These are phyloP conservation scores for Rhagologus leucostigma DNA, from an alignment of 2,113 vertebrate species.

Conservation along the genomic window DNA sequence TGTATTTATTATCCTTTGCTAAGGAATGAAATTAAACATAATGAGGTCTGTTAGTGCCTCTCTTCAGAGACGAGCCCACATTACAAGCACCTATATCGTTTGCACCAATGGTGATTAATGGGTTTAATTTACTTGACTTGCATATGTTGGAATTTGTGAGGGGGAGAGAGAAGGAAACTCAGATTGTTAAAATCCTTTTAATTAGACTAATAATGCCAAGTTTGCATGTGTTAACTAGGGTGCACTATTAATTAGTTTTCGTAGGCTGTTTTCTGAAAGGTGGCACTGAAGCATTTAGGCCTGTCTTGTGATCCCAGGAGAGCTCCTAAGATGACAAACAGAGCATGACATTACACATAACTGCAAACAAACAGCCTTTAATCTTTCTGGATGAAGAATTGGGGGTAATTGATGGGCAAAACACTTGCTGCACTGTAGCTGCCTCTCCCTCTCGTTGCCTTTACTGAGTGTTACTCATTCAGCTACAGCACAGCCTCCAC, in stretches of 20 bases:
- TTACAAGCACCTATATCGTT: slow-evolving; percentile 61
- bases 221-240: slow-evolving; percentile 71
- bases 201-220: slow-evolving; percentile 78
- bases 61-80: slow-evolving; percentile 13
- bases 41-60: slow-evolving; percentile 69
- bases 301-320: slow-evolving; percentile 41
- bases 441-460: background rate
- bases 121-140: slow-evolving; percentile 76
- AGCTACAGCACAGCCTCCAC: fast-evolving
- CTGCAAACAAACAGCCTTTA: slow-evolving; percentile 52
- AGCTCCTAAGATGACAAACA: slow-evolving; percentile 66
- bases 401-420: slow-evolving; percentile 10
- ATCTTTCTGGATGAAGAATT: slow-evolving; percentile 36
- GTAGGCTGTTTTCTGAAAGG: slow-evolving; percentile 64
- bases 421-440: background rate
- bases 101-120: slow-evolving; percentile 76
- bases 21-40: slow-evolving; percentile 73
- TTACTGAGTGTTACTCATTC: fast-evolving
- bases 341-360: slow-evolving; percentile 53
- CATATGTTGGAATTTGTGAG: slow-evolving; percentile 30
- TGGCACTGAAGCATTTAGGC: slow-evolving; percentile 26
- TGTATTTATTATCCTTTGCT: slow-evolving; percentile 76
- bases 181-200: slow-evolving; percentile 71
- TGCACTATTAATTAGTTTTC: slow-evolving; percentile 71
- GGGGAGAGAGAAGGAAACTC: slow-evolving; percentile 14